Percentiles rank a stretch among this genome's conserved stretches.
phyloP scores from a whole-genome alignment of 2,888 invertebrate species.

The Eutolmus rufibarbis region DNA sequence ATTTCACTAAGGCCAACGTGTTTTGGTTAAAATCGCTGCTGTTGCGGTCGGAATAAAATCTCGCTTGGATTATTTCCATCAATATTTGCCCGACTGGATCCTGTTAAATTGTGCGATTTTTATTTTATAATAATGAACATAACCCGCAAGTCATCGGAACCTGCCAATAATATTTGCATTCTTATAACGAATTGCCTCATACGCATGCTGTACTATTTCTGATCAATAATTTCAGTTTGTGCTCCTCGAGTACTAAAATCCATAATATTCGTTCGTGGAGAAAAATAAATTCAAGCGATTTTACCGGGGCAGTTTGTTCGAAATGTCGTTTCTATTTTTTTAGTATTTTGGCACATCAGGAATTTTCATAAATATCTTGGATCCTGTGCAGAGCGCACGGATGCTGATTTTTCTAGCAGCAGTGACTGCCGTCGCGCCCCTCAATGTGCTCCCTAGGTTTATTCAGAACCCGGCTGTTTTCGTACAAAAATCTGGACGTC shows the following conservation, averaged over 20 bases:
- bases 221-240: not conserved
- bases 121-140: not conserved
- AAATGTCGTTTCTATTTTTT: not conserved
- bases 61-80: not conserved
- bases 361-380: not conserved
- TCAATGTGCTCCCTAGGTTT: not conserved
- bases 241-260: not conserved
- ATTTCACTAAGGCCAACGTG: conserved; percentile 11
- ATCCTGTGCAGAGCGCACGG: not conserved
- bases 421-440: not conserved
- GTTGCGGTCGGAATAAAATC: not conserved
- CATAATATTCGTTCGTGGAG: not conserved
- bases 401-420: not conserved
- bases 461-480: not conserved
- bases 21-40: not conserved
- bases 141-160: not conserved
- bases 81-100: not conserved
- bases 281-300: not conserved
- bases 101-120: not conserved
- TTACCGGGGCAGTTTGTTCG: not conserved
- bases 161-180: not conserved
- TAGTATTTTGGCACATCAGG: not conserved
- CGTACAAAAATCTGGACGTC: not conserved
- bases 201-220: not conserved
- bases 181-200: not conserved